A percentile compares a stretch with the other conserved stretches of the same genome.
Evolutionary conservation across 2,113 vertebrate genomes (phyloP).

Genomic region (Tichodroma muraria): DNA sequence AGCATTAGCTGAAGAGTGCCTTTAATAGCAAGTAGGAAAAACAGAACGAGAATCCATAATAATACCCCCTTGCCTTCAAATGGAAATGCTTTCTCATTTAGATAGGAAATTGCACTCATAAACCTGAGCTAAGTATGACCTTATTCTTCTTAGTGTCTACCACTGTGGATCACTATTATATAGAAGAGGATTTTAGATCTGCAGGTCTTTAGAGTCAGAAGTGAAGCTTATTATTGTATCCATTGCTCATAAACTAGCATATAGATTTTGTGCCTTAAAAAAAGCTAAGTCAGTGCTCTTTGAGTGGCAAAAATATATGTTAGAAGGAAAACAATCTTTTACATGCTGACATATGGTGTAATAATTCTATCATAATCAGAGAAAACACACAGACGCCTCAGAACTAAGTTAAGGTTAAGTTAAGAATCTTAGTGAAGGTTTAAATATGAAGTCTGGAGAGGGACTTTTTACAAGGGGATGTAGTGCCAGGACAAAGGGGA

Average conservation of each 20-base stretch:
- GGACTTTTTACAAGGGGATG: background rate
- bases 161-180: background rate
- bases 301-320: background rate
- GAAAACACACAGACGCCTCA: background rate
- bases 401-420: background rate
- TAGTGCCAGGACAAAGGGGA: background rate
- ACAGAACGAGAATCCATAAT: background rate
- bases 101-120: constrained; percentile 49
- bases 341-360: background rate
- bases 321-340: constrained; percentile 15
- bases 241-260: constrained; percentile 42
- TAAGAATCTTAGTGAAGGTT: background rate
- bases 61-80: constrained; percentile 3
- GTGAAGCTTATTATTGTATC: constrained; percentile 42
- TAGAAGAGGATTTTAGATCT: constrained; percentile 29
- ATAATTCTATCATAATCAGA: constrained; percentile 29
- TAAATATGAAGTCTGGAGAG: background rate
- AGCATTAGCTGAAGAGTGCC: constrained; percentile 36
- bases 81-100: constrained; percentile 39
- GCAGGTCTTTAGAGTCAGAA: constrained; percentile 20
- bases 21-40: constrained; percentile 3
- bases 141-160: constrained; percentile 28
- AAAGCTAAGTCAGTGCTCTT: constrained; percentile 43
- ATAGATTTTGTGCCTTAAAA: constrained; percentile 54
- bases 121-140: constrained; percentile 40